Evolutionary conservation across 2,797 vertebrate species (phyloP).

Genomic region (Australoheros facetus): DNA sequence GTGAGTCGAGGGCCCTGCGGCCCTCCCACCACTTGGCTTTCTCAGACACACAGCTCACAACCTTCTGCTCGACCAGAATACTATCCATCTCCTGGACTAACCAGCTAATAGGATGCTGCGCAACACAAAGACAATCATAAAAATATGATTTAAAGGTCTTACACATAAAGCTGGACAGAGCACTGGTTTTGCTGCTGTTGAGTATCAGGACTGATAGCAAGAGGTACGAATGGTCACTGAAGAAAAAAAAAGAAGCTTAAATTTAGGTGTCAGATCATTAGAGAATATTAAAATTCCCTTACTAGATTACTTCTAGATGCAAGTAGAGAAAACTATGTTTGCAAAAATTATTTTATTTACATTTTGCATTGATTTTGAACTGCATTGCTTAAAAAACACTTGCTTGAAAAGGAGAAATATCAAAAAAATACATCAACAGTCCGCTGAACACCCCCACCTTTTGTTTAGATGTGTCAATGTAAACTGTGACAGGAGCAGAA

Average conservation of each 20-base stretch:
- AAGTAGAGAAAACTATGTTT: not conserved
- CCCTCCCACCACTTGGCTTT: constrained; percentile 91
- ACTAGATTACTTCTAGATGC: not conserved
- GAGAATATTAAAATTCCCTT: not conserved
- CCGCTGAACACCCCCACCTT: constrained; percentile 70
- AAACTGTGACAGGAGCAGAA: constrained; percentile 80
- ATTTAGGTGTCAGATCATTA: not conserved
- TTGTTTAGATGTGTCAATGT: constrained; percentile 79
- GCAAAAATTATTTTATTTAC: not conserved
- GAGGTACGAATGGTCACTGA: not conserved
- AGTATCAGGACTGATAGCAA: not conserved
- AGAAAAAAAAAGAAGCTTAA: not conserved
- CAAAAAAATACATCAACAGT: not conserved
- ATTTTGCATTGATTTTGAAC: not conserved
- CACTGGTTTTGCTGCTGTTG: not conserved
- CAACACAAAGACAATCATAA: constrained; percentile 26
- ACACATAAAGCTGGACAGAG: not conserved
- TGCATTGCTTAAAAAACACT: not conserved
- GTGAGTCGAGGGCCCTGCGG: constrained; percentile 83
- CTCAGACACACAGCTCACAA: constrained; percentile 82
- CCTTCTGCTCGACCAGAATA: constrained; percentile 88
- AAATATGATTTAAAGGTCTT: not conserved
- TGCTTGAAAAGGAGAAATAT: not conserved
- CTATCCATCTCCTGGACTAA: constrained; percentile 86
- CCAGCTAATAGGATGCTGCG: constrained; percentile 78